Base-by-base conservation (phyloP, 1,140 invertebrate genomes). In the Anadara kagoshimensis region DNA sequence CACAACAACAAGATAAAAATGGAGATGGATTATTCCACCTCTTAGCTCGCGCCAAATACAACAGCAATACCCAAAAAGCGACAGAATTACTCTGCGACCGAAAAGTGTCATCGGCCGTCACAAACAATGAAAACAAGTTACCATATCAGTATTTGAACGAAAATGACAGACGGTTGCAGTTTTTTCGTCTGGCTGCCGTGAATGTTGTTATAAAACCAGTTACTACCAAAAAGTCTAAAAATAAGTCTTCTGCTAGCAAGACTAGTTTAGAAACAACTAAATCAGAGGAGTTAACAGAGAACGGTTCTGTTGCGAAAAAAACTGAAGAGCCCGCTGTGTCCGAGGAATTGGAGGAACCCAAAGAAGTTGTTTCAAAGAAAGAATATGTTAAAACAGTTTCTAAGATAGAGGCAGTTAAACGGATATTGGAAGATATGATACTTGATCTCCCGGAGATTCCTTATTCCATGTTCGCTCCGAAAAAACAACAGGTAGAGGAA, bases 21-120 rank as follows among this genome's bases (percentile, higher is more conserved):
- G 80, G 83, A 16, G 78, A 85, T 67, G 73, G 80, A 26, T 65
- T 86, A 4, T 78, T 82, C n/a, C 85, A 86, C 49, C 26, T 84
- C 12, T 74, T 83, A n/a, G 76, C 74, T 1, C 77, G 68, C 54
- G 72, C 64, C n/a, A 82, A 82, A 47, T 82, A 75, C 67, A 80
- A 49, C 75, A 71, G 75, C 10, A 76, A 75, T 26, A 79, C 78
- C 29, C 72, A 80, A 44, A 78, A 78, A 73, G 76, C 80, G 5
- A 78, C 80, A n/a, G 80, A 83, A 61, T 49, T 81, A 5, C 71
- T 85, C 0, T 82, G 80, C 70, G 73, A 76, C 14, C 56, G 67
- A 29, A 76, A 79, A 26, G 47, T 85, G 0, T 75, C 68, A 18
- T 78, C 79, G 18, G 61, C 78, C 20, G 57, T 78, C 1, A 63